phyloP scores from a whole-genome alignment of 2,113 vertebrate species.

The Atherinomorus stipes region DNA sequence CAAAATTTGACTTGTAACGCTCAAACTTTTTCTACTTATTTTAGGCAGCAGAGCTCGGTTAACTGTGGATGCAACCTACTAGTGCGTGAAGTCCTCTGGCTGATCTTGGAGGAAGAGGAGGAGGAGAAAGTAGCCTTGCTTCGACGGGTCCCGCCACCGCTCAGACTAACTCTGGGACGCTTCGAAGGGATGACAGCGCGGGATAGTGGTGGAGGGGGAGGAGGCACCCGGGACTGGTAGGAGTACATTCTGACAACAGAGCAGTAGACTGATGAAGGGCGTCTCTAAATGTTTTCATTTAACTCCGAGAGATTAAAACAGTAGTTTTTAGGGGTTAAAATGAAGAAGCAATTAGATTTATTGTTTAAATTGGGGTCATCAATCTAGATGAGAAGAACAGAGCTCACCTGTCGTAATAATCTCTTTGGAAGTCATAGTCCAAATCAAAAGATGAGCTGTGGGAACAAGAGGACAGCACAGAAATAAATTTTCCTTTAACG shows the following conservation, averaged over 20 bases:
- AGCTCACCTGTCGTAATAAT: slow-evolving; percentile 90
- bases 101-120: slow-evolving; percentile 88
- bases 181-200: slow-evolving; percentile 87
- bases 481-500: neutral
- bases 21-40: too few species aligned
- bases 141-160: slow-evolving; percentile 85
- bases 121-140: slow-evolving; percentile 90
- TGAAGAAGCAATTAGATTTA: too few species aligned
- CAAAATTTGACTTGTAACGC: too few species aligned
- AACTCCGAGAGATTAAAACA: too few species aligned
- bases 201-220: slow-evolving; percentile 87
- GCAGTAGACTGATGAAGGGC: neutral
- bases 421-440: slow-evolving; percentile 91
- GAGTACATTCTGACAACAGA: slow-evolving; percentile 84
- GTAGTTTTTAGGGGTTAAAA: too few species aligned
- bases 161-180: slow-evolving; percentile 87
- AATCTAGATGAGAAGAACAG: neutral
- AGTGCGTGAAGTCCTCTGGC: slow-evolving; percentile 85
- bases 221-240: slow-evolving; percentile 85
- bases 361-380: neutral
- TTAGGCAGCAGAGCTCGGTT: too few species aligned
- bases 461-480: slow-evolving; percentile 3
- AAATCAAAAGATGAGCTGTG: slow-evolving; percentile 89
- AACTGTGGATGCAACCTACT: slow-evolving; percentile 53
- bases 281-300: too few species aligned